phyloP scores from a whole-genome alignment of 1,140 invertebrate species.

The Aphelinus certus region DNA sequence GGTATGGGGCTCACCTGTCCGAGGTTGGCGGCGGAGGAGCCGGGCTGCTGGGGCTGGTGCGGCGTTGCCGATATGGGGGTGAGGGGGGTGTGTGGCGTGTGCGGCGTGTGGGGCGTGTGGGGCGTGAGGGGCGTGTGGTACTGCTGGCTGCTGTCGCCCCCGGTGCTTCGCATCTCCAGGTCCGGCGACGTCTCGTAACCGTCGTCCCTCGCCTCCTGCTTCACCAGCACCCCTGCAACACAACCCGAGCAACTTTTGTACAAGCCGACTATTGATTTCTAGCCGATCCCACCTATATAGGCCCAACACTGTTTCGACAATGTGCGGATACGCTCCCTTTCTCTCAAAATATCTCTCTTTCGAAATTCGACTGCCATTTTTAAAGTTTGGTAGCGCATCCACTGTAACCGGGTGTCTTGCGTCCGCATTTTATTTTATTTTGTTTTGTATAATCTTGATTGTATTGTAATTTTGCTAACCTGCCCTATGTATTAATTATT shows the following conservation, averaged over 20 bases:
- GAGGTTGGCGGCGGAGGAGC: slow-evolving; percentile 57
- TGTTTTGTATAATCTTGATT: too few relatives aligned
- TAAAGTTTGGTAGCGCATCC: too few relatives aligned
- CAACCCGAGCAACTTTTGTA: neutral
- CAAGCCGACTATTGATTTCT: too few relatives aligned
- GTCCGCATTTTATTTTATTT: too few relatives aligned
- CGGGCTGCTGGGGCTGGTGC: slow-evolving; percentile 64
- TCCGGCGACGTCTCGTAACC: slow-evolving; percentile 87
- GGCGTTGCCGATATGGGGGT: slow-evolving; percentile 64
- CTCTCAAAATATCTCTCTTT: neutral
- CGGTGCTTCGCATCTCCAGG: slow-evolving; percentile 71
- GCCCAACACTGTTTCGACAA: neutral
- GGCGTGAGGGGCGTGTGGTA: slow-evolving; percentile 66
- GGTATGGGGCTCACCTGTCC: slow-evolving; percentile 29
- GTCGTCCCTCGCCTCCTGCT: slow-evolving; percentile 82
- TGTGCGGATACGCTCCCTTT: slow-evolving; percentile 33
- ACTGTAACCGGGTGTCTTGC: too few relatives aligned
- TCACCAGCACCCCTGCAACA: slow-evolving; percentile 67
- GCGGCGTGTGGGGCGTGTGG: slow-evolving; percentile 69
- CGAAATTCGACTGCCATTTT: too few relatives aligned
- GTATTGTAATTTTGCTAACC: too few relatives aligned
- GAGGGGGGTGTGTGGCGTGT: slow-evolving; percentile 67
- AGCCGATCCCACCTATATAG: too few relatives aligned
- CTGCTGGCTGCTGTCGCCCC: slow-evolving; percentile 63
- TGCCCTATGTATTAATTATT: too few relatives aligned